Evolutionary conservation across 2,113 vertebrate genomes (phyloP), one percentile per base, ranked within the genome.

Genomic region (Callorhinus ursinus): DNA sequence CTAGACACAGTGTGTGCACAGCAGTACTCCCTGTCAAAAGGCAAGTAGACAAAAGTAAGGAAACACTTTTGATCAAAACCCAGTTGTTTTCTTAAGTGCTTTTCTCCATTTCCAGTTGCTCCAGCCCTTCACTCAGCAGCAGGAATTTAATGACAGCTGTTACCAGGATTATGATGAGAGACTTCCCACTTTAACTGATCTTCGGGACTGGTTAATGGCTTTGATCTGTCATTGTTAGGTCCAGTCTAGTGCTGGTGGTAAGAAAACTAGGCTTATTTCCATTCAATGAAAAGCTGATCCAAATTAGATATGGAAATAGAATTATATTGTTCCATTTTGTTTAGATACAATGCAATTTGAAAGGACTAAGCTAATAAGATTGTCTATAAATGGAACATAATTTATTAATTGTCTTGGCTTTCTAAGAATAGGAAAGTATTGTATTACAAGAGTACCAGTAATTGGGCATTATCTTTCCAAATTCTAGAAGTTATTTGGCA

Each of bases 81-180:
- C 53, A 93, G 72, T 80, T 94, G 74, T 96, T 94, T 91, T 79
- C 24, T 5, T 65, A 42, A 88, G 79, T 95, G 36, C 59, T 69
- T 57, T 88, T 82, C 82, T 82, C n/a, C n/a, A n/a, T 80, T 97
- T 94, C 69, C 92, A 96, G 98, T 96, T 98, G 97, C 28, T 91
- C 16, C 31, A 26, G 83, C 3, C 81, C 90, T 95, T 97, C 84
- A 80, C 0, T 18, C 1, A 2, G 39, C 84, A 72, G 80, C 49
- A 90, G 76, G 80, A 95, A 96, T 93, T 88, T 88, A 90, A 85
- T 88, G 95, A 83, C 97, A 98, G 92, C 92, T 97, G 95, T 39
- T 79, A 26, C 8, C 49, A 88, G 65, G 92, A 93, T 91, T 92
- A 76, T 85, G 76, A 86, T 77, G 72, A 95, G 51, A 81, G 80